phyloP scores from a whole-genome alignment of 2,888 invertebrate genomes.

The Drosophila infuscata region DNA sequence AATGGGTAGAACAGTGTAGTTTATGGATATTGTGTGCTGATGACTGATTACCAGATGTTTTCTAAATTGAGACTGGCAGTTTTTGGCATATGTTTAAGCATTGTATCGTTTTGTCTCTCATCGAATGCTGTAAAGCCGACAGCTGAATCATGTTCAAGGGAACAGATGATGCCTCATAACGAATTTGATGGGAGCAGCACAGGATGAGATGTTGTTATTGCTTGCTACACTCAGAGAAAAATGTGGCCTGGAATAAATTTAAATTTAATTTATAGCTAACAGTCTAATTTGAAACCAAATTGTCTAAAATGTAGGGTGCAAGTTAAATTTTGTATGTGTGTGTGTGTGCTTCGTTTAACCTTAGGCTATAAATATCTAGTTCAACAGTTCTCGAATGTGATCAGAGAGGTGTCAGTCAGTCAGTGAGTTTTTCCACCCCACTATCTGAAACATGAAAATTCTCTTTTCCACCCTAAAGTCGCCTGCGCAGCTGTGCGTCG shows the following conservation, averaged over 20 bases:
- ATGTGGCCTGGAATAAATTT: background rate
- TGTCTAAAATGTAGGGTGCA: background rate
- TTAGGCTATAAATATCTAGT: background rate
- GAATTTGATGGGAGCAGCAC: background rate
- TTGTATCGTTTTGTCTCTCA: conserved; percentile 13
- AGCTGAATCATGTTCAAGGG: conserved; percentile 19
- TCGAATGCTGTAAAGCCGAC: background rate
- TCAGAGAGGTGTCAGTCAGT: background rate
- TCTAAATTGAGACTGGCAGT: conserved; percentile 39
- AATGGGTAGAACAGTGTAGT: background rate
- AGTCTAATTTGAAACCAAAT: background rate
- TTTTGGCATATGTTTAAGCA: conserved; percentile 15
- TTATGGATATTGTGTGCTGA: conserved; percentile 22
- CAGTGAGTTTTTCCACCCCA: conserved; percentile 2
- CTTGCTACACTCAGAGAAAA: background rate
- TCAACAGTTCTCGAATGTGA: background rate
- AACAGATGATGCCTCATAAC: conserved; percentile 24
- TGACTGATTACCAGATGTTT: conserved; percentile 73
- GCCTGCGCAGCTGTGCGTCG: conserved; percentile 51
- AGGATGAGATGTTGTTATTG: conserved; percentile 1
- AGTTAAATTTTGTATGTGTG: background rate
- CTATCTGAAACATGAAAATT: background rate
- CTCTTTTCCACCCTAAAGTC: conserved; percentile 42
- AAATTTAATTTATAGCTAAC: background rate
- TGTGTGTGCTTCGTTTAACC: background rate